Conservation (phyloP, 2,888 invertebrate species). For the Synanthedon vespiformis region DNA sequence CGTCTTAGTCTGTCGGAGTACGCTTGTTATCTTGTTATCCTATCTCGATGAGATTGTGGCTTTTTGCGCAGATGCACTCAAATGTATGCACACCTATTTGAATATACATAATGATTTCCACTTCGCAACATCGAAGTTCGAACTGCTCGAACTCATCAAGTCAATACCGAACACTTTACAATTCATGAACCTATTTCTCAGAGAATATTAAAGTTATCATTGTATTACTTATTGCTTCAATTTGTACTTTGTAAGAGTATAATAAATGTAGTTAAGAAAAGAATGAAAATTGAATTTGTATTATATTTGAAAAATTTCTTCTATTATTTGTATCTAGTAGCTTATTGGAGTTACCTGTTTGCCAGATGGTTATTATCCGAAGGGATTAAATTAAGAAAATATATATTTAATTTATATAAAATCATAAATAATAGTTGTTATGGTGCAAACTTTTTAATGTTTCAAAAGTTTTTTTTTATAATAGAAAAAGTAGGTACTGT, state of each 20-base stretch:
- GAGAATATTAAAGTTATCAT: too few relatives aligned
- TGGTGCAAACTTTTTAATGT: background rate
- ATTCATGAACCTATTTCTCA: conserved; percentile 3
- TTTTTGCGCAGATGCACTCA: conserved; percentile 41
- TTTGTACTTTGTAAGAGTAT: too few relatives aligned
- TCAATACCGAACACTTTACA: conserved; percentile 10
- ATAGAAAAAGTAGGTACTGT: background rate
- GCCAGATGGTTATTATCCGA: too few relatives aligned
- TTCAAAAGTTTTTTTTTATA: background rate
- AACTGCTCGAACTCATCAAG: conserved; percentile 12
- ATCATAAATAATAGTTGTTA: background rate
- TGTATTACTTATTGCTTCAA: too few relatives aligned
- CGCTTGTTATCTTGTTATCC: conserved; percentile 69
- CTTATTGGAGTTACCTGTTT: too few relatives aligned
- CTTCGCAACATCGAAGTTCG: conserved; percentile 7
- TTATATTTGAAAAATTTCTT: too few relatives aligned
- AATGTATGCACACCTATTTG: conserved; percentile 20
- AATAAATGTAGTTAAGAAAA: too few relatives aligned
- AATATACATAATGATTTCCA: conserved; percentile 12
- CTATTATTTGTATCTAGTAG: too few relatives aligned
- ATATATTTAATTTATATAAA: too few relatives aligned
- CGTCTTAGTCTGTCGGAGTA: conserved; percentile 55
- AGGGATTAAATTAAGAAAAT: too few relatives aligned
- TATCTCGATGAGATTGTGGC: conserved; percentile 62
- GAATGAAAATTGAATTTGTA: too few relatives aligned